phyloP scores from a whole-genome alignment of 1,140 invertebrate species.

The Coenobita brevimanus region DNA sequence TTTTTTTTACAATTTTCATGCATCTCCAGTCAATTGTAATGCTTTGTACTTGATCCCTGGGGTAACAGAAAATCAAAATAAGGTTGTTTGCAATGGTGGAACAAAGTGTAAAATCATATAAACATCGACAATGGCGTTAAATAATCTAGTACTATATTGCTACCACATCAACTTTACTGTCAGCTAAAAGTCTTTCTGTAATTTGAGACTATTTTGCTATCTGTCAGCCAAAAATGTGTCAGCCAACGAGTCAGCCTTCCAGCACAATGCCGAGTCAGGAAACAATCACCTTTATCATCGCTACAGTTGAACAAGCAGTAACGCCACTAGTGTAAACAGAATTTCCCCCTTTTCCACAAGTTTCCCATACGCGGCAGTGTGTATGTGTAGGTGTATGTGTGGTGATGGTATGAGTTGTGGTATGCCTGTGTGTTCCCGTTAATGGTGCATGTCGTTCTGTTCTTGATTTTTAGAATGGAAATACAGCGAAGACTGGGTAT shows the following conservation, averaged over 20 bases:
- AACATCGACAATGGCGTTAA: too few species aligned
- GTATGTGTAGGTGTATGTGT: background rate
- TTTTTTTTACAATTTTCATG: too few species aligned
- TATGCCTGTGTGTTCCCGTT: background rate
- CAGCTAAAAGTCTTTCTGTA: too few species aligned
- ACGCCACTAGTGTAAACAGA: background rate
- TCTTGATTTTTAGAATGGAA: conserved; percentile 67
- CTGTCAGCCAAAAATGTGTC: too few species aligned
- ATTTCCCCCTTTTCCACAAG: too few species aligned
- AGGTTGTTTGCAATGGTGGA: too few species aligned
- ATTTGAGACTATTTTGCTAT: too few species aligned
- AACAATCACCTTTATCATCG: background rate
- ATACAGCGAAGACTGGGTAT: conserved; percentile 69
- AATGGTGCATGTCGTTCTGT: conserved; percentile 58
- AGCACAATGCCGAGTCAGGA: conserved; percentile 60
- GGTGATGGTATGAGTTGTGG: background rate
- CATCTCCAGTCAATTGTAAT: too few species aligned
- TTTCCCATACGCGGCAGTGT: conserved; percentile 45
- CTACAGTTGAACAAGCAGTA: background rate
- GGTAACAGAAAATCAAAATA: too few species aligned
- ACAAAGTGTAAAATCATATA: background rate
- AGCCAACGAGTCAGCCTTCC: conserved; percentile 15
- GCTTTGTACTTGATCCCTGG: too few species aligned
- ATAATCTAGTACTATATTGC: too few species aligned
- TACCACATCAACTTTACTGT: too few species aligned